A percentile compares a stretch with the other conserved stretches of the same genome.
phyloP scores from a whole-genome alignment of 2,888 invertebrate species.

The Thereva unica region DNA sequence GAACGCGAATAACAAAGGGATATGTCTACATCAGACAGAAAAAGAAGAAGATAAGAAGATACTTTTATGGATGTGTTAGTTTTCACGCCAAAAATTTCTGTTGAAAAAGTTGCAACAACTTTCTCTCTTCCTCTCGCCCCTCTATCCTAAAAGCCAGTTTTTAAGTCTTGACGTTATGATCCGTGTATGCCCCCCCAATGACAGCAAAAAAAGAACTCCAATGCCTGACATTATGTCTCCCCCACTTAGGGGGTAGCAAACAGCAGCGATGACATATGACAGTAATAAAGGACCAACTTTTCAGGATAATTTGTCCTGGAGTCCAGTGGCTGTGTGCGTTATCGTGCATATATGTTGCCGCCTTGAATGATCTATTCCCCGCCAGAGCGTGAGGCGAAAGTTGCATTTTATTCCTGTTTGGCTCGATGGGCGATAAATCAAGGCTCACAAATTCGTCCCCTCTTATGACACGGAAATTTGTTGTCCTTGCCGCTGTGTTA shows the following conservation, averaged over 20 bases:
- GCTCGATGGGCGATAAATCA: constrained; percentile 9
- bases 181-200: constrained; percentile 3
- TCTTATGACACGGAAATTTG: constrained; percentile 22
- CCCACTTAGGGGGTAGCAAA: not conserved
- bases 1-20: too few relatives aligned
- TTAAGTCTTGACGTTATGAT: too few relatives aligned
- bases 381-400: not conserved
- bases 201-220: not conserved
- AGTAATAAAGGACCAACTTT: constrained; percentile 13
- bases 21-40: too few relatives aligned
- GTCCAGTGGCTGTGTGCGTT: not conserved
- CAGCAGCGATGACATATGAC: constrained; percentile 12
- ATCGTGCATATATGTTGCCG: not conserved
- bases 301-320: constrained; percentile 13
- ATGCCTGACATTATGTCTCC: too few relatives aligned
- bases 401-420: constrained; percentile 4
- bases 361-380: too few relatives aligned
- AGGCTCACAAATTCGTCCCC: constrained; percentile 1
- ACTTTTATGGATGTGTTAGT: too few relatives aligned
- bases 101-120: too few relatives aligned
- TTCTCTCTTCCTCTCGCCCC: too few relatives aligned
- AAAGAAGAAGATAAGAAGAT: too few relatives aligned
- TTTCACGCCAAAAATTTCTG: too few relatives aligned
- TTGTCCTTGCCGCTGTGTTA: constrained; percentile 6
- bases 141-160: too few relatives aligned